Conservation (phyloP, 2,797 vertebrate genomes). For the Schizothorax lantsangensis region DNA sequence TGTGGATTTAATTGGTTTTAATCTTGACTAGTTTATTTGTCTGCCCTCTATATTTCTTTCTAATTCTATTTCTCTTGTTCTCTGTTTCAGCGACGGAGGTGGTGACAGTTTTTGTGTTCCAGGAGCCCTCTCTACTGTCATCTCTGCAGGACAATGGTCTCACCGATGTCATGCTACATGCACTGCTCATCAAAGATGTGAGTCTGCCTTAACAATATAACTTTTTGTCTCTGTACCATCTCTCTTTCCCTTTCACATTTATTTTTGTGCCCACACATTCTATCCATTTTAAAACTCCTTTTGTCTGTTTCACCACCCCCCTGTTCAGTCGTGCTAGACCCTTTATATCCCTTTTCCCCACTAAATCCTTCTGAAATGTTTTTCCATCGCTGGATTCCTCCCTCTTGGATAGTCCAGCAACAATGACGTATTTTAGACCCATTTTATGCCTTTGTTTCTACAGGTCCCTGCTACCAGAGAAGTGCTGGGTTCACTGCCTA, state of each 20-base stretch:
- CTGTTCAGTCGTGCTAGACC: background rate
- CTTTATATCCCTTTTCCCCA: background rate
- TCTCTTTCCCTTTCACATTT: background rate
- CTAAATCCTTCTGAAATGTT: background rate
- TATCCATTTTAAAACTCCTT: constrained; percentile 8
- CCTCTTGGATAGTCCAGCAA: constrained; percentile 1
- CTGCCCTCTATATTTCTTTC: background rate
- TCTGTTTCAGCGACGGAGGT: constrained; percentile 90
- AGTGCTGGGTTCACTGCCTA: constrained; percentile 94
- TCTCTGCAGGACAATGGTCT: constrained; percentile 97
- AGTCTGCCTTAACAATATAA: constrained; percentile 69
- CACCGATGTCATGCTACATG: constrained; percentile 97
- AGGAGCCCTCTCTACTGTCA: constrained; percentile 96
- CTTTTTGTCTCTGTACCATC: background rate
- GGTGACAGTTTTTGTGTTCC: constrained; percentile 99
- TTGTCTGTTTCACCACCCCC: constrained; percentile 44
- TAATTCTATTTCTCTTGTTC: constrained; percentile 55
- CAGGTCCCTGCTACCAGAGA: constrained; percentile 96
- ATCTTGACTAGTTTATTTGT: background rate
- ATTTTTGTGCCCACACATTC: constrained; percentile 30
- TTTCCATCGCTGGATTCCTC: background rate
- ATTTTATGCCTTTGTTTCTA: constrained; percentile 64
- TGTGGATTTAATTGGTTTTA: background rate
- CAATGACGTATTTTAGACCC: background rate
- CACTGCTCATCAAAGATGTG: constrained; percentile 97